Evolutionary conservation across 2,113 vertebrate species (phyloP), one percentile per base, ranked within the genome.

Genomic region (Eupsittula cactorum): DNA sequence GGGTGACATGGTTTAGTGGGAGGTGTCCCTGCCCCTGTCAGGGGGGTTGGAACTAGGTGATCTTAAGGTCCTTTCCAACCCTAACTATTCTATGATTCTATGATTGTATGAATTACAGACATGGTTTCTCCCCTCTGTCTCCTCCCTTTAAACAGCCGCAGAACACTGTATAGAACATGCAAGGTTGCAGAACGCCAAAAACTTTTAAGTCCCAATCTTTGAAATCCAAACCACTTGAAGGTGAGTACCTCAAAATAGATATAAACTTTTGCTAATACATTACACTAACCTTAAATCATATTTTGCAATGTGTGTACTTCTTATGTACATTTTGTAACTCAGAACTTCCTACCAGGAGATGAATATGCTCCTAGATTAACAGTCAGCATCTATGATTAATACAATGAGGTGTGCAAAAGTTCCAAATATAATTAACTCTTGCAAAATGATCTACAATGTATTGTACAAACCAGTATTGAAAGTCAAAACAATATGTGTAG

Each of bases 241-340:
- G 16, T 2, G 7, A 93, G 4, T 33, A 59, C 16, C 2, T 8
- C 15, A 57, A 69, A 87, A 53, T 1, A 88, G 9, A n/a, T 27
- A 57, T 6, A 67, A 9, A 6, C 3, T 17, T 53, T 35, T 47
- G 11, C 15, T 71, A 52, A 49, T 57, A 25, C 0, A 0, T 52
- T 24, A 52, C 16, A 29, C 13, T 76, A 80, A 52, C 19, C 2
- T 8, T 50, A 46, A 35, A 27, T 37, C 1, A 15, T 20, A 39
- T 41, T 68, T 68, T 84, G 14, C 20, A 16, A 14, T 4, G 3
- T 16, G 10, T 4, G 44, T 3, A 57, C 2, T 23, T 42, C 15
- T 44, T 70, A 20, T 27, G 28, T 39, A 64, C 1, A 0, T 42
- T 86, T 49, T 44, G 16, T 44, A 70, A 80, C 16, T 68, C 31